Evolutionary conservation across 2,113 vertebrate genomes (phyloP).

Genomic region (Ophthalmolycus amberensis): DNA sequence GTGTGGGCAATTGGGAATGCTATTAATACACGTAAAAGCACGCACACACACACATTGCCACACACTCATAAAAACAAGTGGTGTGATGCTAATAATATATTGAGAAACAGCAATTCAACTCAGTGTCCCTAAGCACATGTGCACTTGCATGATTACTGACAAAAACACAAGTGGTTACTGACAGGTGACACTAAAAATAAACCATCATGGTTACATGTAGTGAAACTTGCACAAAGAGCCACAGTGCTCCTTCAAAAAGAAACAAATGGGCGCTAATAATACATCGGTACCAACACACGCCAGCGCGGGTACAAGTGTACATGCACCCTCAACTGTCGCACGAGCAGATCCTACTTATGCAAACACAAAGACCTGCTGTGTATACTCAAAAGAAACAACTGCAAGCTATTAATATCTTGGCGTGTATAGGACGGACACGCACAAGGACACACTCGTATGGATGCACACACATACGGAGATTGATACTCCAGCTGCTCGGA

Average conservation of each 20-base stretch:
- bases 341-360: conserved; percentile 68
- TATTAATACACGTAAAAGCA: conserved; percentile 62
- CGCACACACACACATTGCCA: conserved; percentile 27
- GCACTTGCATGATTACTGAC: conserved; percentile 50
- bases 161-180: conserved; percentile 64
- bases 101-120: conserved; percentile 32
- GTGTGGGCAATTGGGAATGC: conserved; percentile 45
- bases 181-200: conserved; percentile 82
- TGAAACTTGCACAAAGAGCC: conserved; percentile 52
- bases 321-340: conserved; percentile 66
- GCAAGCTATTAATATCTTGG: conserved; percentile 76
- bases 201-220: background rate
- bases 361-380: conserved; percentile 80
- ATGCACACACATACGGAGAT: conserved; percentile 66
- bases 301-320: conserved; percentile 25
- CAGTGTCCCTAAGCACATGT: conserved; percentile 44
- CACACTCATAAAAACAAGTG: conserved; percentile 60
- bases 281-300: conserved; percentile 46
- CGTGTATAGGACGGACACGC: conserved; percentile 50
- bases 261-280: conserved; percentile 77
- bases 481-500: conserved; percentile 81
- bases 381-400: conserved; percentile 76
- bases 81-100: conserved; percentile 62
- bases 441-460: conserved; percentile 38
- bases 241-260: conserved; percentile 53